phyloP scores from a whole-genome alignment of 2,113 vertebrate species.

The Anoura caudifer region DNA sequence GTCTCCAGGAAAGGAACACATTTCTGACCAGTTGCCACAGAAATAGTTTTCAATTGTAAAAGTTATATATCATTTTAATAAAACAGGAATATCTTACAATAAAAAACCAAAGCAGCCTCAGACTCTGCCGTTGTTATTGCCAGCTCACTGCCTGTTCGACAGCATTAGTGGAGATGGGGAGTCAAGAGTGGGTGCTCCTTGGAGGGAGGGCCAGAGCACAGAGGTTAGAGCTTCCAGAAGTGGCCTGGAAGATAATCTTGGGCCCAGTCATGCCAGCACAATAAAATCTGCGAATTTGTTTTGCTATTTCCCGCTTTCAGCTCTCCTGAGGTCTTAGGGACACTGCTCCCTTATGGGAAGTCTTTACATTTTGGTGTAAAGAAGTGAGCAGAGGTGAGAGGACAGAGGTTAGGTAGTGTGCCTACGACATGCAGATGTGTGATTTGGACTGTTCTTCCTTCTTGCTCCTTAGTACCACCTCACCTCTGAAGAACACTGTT shows the following conservation, averaged over 20 bases:
- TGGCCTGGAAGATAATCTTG: neutral
- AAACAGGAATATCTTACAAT: slow-evolving; percentile 15
- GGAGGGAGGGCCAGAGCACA: neutral
- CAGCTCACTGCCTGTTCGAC: neutral
- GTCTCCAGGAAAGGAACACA: neutral
- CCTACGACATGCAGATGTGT: neutral
- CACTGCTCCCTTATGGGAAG: neutral
- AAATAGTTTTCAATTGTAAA: slow-evolving; percentile 29
- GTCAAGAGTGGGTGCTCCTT: neutral
- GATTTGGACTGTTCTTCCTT: neutral
- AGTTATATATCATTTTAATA: slow-evolving; percentile 13
- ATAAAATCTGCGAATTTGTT: neutral
- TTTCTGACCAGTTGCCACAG: neutral
- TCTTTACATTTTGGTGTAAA: neutral
- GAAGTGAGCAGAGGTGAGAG: neutral
- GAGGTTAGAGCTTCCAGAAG: neutral
- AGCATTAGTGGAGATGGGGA: neutral
- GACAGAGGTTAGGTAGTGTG: fast-evolving
- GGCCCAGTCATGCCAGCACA: neutral
- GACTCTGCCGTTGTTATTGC: neutral
- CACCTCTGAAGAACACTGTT: neutral
- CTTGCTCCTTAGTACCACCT: neutral
- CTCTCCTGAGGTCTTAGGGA: neutral
- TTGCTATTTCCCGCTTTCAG: neutral
- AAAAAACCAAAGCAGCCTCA: neutral